A percentile compares a stretch with the other conserved stretches of the same genome.
Conservation (phyloP, 2,113 vertebrate species). For the Prunella fulvescens region DNA sequence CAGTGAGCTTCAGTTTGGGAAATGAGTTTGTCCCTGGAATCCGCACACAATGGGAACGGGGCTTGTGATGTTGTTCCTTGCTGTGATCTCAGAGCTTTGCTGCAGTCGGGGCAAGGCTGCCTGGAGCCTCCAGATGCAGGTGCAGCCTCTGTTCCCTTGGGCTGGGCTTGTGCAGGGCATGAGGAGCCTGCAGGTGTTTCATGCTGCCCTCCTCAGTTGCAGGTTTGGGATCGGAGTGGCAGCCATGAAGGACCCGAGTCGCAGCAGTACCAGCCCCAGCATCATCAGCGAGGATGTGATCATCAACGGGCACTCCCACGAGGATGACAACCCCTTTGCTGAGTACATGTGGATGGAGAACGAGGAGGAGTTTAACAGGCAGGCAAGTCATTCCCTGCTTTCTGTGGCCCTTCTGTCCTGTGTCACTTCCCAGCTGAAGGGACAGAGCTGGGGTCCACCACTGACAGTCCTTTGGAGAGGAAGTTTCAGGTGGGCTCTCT, state of each 20-base stretch:
- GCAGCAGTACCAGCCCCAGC: constrained; percentile 78
- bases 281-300: constrained; percentile 80
- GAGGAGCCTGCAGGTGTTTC: background rate
- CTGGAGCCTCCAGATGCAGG: background rate
- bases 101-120: accelerated
- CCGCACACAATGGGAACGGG: accelerated
- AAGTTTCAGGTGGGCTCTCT: background rate
- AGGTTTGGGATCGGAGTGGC: constrained; percentile 56
- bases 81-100: background rate
- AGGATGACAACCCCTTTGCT: constrained; percentile 89
- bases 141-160: background rate
- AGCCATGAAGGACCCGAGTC: constrained; percentile 89
- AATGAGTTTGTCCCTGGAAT: background rate
- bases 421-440: background rate
- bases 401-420: background rate
- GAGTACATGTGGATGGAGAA: constrained; percentile 98
- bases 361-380: constrained; percentile 91
- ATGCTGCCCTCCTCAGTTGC: background rate
- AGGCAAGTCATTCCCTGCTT: constrained; percentile 70
- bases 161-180: background rate
- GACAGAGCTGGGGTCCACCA: accelerated
- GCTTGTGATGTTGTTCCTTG: background rate
- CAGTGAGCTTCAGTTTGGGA: background rate
- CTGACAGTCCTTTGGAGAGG: background rate
- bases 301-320: constrained; percentile 79